Base-by-base conservation (phyloP, 2,888 invertebrate species). In the Choreutis nemorana region DNA sequence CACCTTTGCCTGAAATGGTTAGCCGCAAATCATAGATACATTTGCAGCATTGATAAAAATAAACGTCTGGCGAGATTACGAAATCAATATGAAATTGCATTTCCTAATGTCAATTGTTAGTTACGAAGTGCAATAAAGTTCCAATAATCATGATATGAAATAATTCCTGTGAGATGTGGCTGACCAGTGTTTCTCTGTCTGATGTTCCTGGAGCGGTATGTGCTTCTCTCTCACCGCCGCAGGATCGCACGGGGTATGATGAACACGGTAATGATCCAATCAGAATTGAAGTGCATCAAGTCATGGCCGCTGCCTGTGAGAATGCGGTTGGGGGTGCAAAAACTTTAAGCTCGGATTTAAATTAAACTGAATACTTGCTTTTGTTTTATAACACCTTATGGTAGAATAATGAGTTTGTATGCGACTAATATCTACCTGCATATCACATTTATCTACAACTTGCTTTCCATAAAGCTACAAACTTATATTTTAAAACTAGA, bases 191-290 rank as follows among this genome's bases (percentile, higher is more conserved):
- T 42, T 34, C 41, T 55, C 59, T 49, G n/a, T n/a, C n/a, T n/a
- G 72, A 73, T 77, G 68, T 61, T 63, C 62, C 51, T 46, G 56
- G 54, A 49, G 20, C 15, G 23, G 32, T 41, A 36, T 33, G 42
- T 59, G 39, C 32, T 42, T 75, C 73, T 55, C 65, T 50, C 42
- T 77, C 66, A 36, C 44, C 48, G 64, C 65, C 65, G 45, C 68
- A 65, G 71, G 71, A 71, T 71, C 68, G 75, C 71, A 61, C 64
- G 64, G 66, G 66, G 73, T 75, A 78, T 78, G 77, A 78, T 78
- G 78, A 78, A 75, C 78, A 75, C 77, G 72, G 78, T 78, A 78
- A 78, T 78, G 78, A 78, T 77, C 78, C 78, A 78, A 78, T 78
- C 78, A 78, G 66, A 78, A 75, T 55, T 77, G 77, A 78, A 75